These are phyloP conservation scores for Hydrocynus forskahlii DNA, from an alignment of 2,797 vertebrate genomes.

Conservation along the genomic window DNA sequence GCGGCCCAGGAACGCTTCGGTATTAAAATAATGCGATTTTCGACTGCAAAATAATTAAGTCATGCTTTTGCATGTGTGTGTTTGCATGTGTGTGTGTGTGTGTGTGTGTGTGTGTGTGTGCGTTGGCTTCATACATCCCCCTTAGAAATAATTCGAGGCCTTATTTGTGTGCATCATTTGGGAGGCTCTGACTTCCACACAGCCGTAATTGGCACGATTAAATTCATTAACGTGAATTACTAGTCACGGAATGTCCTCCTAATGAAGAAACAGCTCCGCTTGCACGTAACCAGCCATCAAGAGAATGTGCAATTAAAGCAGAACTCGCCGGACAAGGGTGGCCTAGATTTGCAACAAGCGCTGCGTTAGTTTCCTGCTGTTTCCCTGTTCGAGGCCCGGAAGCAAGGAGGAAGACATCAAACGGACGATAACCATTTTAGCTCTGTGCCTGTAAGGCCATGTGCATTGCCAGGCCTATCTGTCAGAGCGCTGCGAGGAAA, in stretches of 20 bases:
- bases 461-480: constrained; percentile 67
- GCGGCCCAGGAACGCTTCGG: background rate
- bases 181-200: constrained; percentile 18
- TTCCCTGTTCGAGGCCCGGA: constrained; percentile 50
- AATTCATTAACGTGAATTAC: constrained; percentile 36
- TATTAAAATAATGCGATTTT: background rate
- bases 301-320: constrained; percentile 13
- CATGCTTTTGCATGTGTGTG: constrained; percentile 3
- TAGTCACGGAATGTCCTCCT: constrained; percentile 14
- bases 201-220: constrained; percentile 32
- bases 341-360: background rate
- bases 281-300: constrained; percentile 20
- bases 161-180: constrained; percentile 28
- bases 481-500: constrained; percentile 57
- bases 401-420: constrained; percentile 71
- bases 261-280: constrained; percentile 30
- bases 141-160: constrained; percentile 11
- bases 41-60: background rate
- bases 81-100: background rate
- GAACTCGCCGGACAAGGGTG: background rate
- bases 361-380: background rate
- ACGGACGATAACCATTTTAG: constrained; percentile 55
- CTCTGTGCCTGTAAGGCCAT: constrained; percentile 60
- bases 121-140: background rate
- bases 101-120: too few species aligned